Conservation (phyloP, 2,888 invertebrate genomes). For the Leucozona laternaria region DNA sequence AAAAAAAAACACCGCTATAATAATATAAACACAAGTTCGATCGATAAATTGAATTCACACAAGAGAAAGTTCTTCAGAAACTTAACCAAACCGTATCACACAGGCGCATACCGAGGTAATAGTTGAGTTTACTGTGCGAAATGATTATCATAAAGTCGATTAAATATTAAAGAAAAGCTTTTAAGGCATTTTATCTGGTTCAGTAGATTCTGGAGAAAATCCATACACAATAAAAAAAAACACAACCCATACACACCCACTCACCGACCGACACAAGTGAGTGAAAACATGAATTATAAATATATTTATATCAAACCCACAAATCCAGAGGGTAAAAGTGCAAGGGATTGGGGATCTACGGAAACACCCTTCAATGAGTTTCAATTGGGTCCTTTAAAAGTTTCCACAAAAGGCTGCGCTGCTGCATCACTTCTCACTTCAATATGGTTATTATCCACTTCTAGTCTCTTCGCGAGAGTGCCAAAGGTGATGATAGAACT, state of each 20-base stretch:
- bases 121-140: slow-evolving; percentile 18
- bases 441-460: slow-evolving; percentile 72
- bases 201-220: slow-evolving; percentile 59
- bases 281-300: neutral
- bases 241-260: neutral
- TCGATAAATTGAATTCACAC: too few species aligned
- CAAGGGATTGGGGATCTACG: slow-evolving; percentile 42
- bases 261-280: neutral
- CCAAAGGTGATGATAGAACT: slow-evolving; percentile 69
- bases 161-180: slow-evolving; percentile 51
- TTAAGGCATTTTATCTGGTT: slow-evolving; percentile 71
- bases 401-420: slow-evolving; percentile 56
- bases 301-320: neutral
- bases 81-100: neutral
- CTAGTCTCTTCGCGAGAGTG: slow-evolving; percentile 56
- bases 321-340: slow-evolving; percentile 17
- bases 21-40: too few species aligned
- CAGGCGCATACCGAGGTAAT: neutral
- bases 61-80: neutral
- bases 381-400: slow-evolving; percentile 65
- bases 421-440: slow-evolving; percentile 65
- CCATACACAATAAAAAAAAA: slow-evolving; percentile 16
- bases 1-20: too few species aligned
- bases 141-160: slow-evolving; percentile 70
- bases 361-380: slow-evolving; percentile 72